Evolutionary conservation across 2,797 vertebrate genomes (phyloP), one percentile per base, ranked within the genome.

Genomic region (Perodicticus potto): DNA sequence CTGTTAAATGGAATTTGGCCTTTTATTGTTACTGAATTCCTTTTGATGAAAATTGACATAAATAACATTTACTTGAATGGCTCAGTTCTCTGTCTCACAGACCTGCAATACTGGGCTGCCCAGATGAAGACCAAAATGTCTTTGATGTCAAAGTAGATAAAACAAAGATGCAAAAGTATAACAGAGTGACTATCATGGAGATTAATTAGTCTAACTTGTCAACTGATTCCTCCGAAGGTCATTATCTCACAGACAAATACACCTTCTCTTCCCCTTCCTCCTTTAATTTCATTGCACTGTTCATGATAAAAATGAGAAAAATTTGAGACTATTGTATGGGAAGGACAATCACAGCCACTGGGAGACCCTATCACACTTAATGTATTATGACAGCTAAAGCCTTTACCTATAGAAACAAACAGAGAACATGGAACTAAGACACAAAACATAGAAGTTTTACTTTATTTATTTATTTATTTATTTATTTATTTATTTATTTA

Each of bases 391-490:
- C 93, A 89, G 98, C 76, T 88, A 98, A 86, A 96, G 59, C 86
- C 96, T 97, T 97, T 97, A 94, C 59, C 89, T 97, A 97, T n/a
- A 59, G 92, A 98, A 97, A 98, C 94, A 93, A 92, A 98, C 86
- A 98, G 94, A 69, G 65, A 69, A 69, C 92, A 86, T 53, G 98
- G 96, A 97, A 98, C 96, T 97, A 92, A 98, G 95, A 98, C 97
- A 98, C 93, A 98, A 97, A 98, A 98, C 95, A 97, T 98, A 96
- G 92, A 97, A 86, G 94, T 97, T 98, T 4, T 53, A 53, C 14
- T 53, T 53, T 53, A 53, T 53, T 53, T 53, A 16, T 53, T 53
- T 16, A 16, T 53, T 53, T 49, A 49, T 49, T 45, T 45, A 45
- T 45, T 12, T 45, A 45, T 45, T 45, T 45, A 45, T 12, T 40